A percentile compares a stretch with the other conserved stretches of the same genome.
Conservation (phyloP, 1,140 invertebrate genomes). For the Asbolus verrucosus region DNA sequence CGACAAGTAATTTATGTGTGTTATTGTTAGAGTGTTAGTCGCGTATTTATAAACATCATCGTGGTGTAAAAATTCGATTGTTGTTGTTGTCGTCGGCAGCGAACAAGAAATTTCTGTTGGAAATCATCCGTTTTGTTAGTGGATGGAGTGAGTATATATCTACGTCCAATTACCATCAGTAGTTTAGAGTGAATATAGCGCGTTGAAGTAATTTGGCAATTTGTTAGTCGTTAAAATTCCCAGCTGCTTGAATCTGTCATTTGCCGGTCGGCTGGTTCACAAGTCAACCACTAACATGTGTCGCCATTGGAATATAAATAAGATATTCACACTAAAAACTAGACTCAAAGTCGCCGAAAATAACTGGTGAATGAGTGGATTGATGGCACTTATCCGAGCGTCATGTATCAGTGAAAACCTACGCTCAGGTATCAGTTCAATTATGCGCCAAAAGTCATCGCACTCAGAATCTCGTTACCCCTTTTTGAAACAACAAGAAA, state of each 20-base stretch:
- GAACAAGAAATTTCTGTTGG: not conserved
- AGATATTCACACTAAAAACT: constrained; percentile 56
- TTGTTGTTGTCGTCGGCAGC: constrained; percentile 33
- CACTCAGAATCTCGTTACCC: too few relatives aligned
- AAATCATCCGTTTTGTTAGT: constrained; percentile 9
- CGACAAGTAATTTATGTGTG: constrained; percentile 27
- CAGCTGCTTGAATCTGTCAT: constrained; percentile 65
- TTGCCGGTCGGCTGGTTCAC: constrained; percentile 64
- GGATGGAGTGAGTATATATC: constrained; percentile 61
- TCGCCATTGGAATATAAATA: constrained; percentile 61
- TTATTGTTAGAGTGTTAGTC: constrained; percentile 15
- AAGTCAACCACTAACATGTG: constrained; percentile 64
- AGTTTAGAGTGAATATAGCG: constrained; percentile 56
- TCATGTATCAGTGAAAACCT: not conserved
- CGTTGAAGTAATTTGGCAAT: constrained; percentile 65
- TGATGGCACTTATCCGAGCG: constrained; percentile 10
- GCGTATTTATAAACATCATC: constrained; percentile 12
- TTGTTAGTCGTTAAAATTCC: constrained; percentile 67
- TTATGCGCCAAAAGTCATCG: too few relatives aligned
- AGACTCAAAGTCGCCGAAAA: constrained; percentile 37
- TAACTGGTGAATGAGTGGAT: constrained; percentile 17
- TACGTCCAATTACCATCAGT: constrained; percentile 65
- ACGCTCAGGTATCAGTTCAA: too few relatives aligned
- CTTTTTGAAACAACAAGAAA: too few relatives aligned
- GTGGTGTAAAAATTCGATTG: constrained; percentile 3